Evolutionary conservation across 1,140 invertebrate genomes (phyloP).

Genomic region (silkworm (Bombyx mori)): ASM3026992v2 NC_085119.1:15378001-15378500

Average conservation of each 20-base stretch:
- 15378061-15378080: no score
- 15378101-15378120: no score
- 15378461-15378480: neutral
- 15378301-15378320: neutral
- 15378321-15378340: slow-evolving; percentile 5
- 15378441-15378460: neutral
- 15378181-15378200: no score
- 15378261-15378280: slow-evolving; percentile 5
- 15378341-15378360: slow-evolving; percentile 6
- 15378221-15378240: slow-evolving; percentile 28
- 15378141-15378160: no score
- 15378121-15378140: no score
- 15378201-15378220: no score
- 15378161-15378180: no score
- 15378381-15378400: slow-evolving; percentile 1
- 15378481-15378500: neutral
- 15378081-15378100: no score
- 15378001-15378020: no score
- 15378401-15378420: neutral
- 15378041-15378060: no score
- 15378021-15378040: no score
- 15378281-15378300: neutral
- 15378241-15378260: slow-evolving; percentile 5
- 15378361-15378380: slow-evolving; percentile 2
- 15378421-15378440: neutral